These are phyloP conservation scores for Diarsia mendica DNA, from an alignment of 2,888 invertebrate species.

Conservation along the genomic window DNA sequence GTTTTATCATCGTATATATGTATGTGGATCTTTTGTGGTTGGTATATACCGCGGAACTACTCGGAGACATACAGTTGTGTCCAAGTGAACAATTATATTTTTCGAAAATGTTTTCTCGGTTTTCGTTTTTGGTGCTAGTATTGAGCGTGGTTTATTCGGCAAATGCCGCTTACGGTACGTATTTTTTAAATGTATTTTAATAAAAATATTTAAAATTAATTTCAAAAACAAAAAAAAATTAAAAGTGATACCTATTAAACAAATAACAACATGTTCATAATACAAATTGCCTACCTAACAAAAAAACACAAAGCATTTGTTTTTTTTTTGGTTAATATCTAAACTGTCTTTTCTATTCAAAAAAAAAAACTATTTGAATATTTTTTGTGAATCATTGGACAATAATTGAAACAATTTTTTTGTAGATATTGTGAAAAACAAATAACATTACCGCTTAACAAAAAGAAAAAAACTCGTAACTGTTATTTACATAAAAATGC, in stretches of 20 bases:
- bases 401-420: background rate
- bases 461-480: background rate
- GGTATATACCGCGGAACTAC: conserved; percentile 35
- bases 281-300: background rate
- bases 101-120: conserved; percentile 48
- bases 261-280: background rate
- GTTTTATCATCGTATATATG: conserved; percentile 52
- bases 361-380: background rate
- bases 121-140: conserved; percentile 41
- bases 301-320: background rate
- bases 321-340: background rate
- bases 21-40: conserved; percentile 32
- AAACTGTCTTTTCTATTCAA: background rate
- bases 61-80: conserved; percentile 55
- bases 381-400: background rate
- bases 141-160: conserved; percentile 42
- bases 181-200: too few species aligned
- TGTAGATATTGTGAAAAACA: background rate
- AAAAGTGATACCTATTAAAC: background rate
- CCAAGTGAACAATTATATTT: conserved; percentile 28
- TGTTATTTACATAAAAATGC: too few species aligned
- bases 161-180: conserved; percentile 45
- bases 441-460: background rate
- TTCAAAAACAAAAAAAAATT: background rate
- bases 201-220: too few species aligned